Evolutionary conservation across 2,113 vertebrate genomes (phyloP).

Genomic region (Urocolius indicus): DNA sequence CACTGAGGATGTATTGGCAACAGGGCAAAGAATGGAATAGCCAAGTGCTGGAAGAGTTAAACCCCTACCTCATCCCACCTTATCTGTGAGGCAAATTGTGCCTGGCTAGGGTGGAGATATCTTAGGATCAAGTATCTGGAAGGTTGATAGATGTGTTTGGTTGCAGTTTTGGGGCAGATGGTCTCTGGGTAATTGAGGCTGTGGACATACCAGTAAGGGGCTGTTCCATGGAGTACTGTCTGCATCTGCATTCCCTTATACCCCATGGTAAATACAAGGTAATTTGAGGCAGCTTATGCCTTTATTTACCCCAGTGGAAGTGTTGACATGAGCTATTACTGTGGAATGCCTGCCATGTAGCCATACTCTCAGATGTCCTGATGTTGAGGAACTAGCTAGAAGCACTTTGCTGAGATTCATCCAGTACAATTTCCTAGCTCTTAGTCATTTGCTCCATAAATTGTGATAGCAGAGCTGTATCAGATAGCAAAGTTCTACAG

Average conservation of each 20-base stretch:
- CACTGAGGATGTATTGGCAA: background rate
- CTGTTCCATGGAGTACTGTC: background rate
- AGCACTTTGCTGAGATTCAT: background rate
- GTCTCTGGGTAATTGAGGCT: background rate
- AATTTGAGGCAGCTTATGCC: background rate
- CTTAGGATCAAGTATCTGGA: background rate
- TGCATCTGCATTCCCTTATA: background rate
- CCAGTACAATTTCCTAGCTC: background rate
- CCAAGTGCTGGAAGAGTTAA: background rate
- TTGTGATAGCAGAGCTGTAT: background rate
- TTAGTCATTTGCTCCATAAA: background rate
- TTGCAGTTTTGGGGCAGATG: background rate
- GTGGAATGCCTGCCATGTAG: background rate
- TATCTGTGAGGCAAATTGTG: background rate
- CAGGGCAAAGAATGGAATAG: background rate
- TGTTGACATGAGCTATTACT: background rate
- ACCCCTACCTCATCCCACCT: background rate
- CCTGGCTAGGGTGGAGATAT: background rate
- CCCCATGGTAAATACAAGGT: background rate
- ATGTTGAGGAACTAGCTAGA: background rate
- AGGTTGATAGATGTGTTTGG: background rate
- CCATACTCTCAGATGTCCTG: background rate
- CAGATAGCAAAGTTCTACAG: background rate
- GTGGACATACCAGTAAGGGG: background rate
- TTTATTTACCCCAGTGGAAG: constrained; percentile 21